These are phyloP conservation scores for Druceiella hillmani DNA, from an alignment of 2,888 invertebrate species.

Conservation along the genomic window DNA sequence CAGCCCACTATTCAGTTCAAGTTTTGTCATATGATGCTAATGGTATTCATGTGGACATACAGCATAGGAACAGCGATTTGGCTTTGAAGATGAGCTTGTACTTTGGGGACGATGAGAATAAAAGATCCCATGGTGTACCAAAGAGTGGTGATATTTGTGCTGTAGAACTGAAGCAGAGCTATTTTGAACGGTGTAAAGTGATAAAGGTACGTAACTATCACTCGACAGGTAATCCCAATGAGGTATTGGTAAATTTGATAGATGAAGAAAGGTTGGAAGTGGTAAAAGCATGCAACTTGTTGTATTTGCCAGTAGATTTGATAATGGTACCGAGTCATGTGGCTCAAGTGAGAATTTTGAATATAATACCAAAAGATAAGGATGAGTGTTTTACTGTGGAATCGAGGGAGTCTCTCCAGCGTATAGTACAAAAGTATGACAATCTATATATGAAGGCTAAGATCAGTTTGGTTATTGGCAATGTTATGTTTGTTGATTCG, in stretches of 20 bases:
- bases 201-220: conserved; percentile 36
- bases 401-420: conserved; percentile 31
- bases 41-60: conserved; percentile 11
- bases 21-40: conserved; percentile 30
- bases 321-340: conserved; percentile 41
- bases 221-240: conserved; percentile 31
- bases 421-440: conserved; percentile 32
- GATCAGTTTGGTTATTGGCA: conserved; percentile 53
- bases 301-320: conserved; percentile 47
- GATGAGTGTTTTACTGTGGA: conserved; percentile 39
- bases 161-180: conserved; percentile 38
- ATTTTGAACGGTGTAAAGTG: conserved; percentile 54
- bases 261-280: conserved; percentile 52
- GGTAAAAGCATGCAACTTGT: conserved; percentile 38
- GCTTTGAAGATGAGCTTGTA: conserved; percentile 39
- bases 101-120: conserved; percentile 35
- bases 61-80: conserved; percentile 33
- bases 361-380: conserved; percentile 37
- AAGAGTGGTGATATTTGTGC: conserved; percentile 55
- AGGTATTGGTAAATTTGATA: conserved; percentile 49
- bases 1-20: conserved; percentile 57
- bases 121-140: conserved; percentile 35
- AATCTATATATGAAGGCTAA: conserved; percentile 40
- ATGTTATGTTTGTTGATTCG: conserved; percentile 60
- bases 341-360: conserved; percentile 35